These are phyloP conservation scores for Procambarus virginalis DNA, from an alignment of 1,140 invertebrate species.

Conservation along the genomic window DNA sequence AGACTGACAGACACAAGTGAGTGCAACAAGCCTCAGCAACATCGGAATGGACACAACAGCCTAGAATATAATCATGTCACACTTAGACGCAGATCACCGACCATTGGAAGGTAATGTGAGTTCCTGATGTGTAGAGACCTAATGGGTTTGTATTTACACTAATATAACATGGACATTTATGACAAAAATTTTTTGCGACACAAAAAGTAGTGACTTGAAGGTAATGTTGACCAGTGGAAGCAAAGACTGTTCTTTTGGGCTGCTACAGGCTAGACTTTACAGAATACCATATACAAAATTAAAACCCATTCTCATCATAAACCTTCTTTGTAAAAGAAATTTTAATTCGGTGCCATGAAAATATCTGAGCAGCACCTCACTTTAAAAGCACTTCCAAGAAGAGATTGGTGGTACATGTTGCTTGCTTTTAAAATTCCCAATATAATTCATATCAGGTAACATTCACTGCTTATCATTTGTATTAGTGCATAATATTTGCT, in stretches of 20 bases:
- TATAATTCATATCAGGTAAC: too few species aligned
- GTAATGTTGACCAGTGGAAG: not conserved
- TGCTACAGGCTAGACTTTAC: not conserved
- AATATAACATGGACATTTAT: not conserved
- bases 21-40: conserved; percentile 43
- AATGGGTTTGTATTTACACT: not conserved
- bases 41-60: conserved; percentile 42
- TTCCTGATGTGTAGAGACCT: conserved; percentile 15
- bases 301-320: not conserved
- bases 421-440: too few species aligned
- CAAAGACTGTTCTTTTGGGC: not conserved
- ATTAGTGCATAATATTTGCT: too few species aligned
- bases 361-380: too few species aligned
- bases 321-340: too few species aligned
- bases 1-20: conserved; percentile 58
- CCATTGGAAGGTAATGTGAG: conserved; percentile 49
- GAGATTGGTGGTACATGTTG: too few species aligned
- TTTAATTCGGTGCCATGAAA: too few species aligned
- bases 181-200: not conserved
- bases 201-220: not conserved
- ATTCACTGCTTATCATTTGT: too few species aligned
- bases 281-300: not conserved
- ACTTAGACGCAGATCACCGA: conserved; percentile 39
- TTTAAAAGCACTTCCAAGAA: too few species aligned
- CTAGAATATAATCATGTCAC: conserved; percentile 43